Base-by-base conservation (phyloP, 2,797 vertebrate species). In the Sebastiscus tertius region DNA sequence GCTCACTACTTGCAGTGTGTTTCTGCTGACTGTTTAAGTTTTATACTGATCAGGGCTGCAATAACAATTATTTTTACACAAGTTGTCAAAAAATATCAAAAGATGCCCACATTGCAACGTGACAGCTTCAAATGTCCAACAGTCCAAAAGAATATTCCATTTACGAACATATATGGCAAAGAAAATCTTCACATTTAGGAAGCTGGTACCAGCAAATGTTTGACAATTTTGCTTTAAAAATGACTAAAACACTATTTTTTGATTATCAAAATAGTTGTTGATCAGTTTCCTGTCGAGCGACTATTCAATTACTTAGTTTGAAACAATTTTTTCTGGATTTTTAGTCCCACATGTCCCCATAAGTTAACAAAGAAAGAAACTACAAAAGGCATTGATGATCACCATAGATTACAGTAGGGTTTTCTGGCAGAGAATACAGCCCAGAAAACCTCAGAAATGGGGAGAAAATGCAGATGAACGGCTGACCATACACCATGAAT, bases 41-140 rank as follows among this genome's bases (percentile, higher is more conserved):
- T 58, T 12, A 27, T 27, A 13, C 6, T 16, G 24, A 27, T 58
- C 13, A 58, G 13, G 56, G 56, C 56, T 27, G 7, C 13, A 27
- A 58, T 27, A 58, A 58, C 26, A 27, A 22, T 58, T 16, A 1
- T 8, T 8, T 27, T 58, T 13, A 1, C 27, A 52, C 8, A n/a
- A 52, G 49, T 4, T 52, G 49, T 52, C 20, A 46, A n/a, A 52
- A n/a, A 9, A n/a, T 52, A 55, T 20, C 52, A 55, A 22, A 22
- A 22, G 0, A 22, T 12, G 4, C 0, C 52, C n/a, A 55, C 5
- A 12, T 55, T 0, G 0, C 0, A 9, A 55, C 18, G 18, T 0
- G 52, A 55, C 5, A 22, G 52, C 20, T 55, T 55, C 10, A 22
- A 22, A 10, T 55, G 20, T 52, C 39, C 42, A 46, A 46, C 42